A percentile compares a stretch with the other conserved stretches of the same genome.
phyloP scores from a whole-genome alignment of 2,888 invertebrate genomes.

The Plagodis dolabraria region DNA sequence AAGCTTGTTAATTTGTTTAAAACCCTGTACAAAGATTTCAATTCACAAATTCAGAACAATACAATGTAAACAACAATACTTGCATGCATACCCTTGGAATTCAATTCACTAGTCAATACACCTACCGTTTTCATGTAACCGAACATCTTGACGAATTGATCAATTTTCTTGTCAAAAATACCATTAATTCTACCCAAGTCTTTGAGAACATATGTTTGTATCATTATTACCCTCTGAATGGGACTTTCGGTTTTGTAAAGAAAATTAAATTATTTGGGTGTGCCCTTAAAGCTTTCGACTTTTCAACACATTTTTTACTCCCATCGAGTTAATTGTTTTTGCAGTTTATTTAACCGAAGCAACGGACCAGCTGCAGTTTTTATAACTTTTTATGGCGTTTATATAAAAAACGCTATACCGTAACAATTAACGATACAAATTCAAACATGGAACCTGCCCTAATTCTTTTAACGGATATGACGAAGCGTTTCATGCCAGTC shows the following conservation, averaged over 20 bases:
- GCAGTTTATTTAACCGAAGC: slow-evolving; percentile 56
- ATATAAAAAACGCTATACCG: slow-evolving; percentile 38
- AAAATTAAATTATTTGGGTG: slow-evolving; percentile 67
- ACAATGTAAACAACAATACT: too few relatives aligned
- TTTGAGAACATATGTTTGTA: slow-evolving; percentile 64
- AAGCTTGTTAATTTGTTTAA: too few relatives aligned
- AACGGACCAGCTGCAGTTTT: slow-evolving; percentile 41
- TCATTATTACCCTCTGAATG: slow-evolving; percentile 62
- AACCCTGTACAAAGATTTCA: too few relatives aligned
- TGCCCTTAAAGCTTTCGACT: slow-evolving; percentile 49
- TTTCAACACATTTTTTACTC: slow-evolving; percentile 42
- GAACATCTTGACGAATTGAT: background rate
- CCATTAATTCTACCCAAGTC: slow-evolving; percentile 51
- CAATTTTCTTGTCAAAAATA: slow-evolving; percentile 36
- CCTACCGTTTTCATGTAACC: too few relatives aligned
- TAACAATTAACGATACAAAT: slow-evolving; percentile 45
- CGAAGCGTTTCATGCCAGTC: slow-evolving; percentile 31
- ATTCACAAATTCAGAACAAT: too few relatives aligned
- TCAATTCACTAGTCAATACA: too few relatives aligned
- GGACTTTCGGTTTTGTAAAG: slow-evolving; percentile 59
- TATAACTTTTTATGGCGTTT: slow-evolving; percentile 42
- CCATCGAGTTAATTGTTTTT: slow-evolving; percentile 47
- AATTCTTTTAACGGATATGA: slow-evolving; percentile 36
- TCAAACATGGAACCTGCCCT: slow-evolving; percentile 24
- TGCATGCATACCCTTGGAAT: too few relatives aligned